Percentiles rank a stretch among this genome's conserved stretches.
Conservation (phyloP, 2,888 invertebrate species). For the Tachina grossa region DNA sequence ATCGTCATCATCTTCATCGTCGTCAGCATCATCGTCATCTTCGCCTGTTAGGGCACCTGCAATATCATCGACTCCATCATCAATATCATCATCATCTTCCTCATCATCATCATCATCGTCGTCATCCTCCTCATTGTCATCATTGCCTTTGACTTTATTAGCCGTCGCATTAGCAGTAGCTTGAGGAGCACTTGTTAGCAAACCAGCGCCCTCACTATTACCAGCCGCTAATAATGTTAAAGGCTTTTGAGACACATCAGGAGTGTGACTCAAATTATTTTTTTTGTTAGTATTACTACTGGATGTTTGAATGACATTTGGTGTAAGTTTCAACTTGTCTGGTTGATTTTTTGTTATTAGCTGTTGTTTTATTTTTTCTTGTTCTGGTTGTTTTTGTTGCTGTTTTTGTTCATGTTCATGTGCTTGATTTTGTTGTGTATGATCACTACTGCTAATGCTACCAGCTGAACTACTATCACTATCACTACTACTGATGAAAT, state of each 20-base stretch:
- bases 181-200: conserved; percentile 8
- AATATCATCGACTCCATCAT: conserved; percentile 86
- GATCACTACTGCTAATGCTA: conserved; percentile 64
- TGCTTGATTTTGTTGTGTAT: conserved; percentile 68
- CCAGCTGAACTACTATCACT: conserved; percentile 51
- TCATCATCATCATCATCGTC: conserved; percentile 87
- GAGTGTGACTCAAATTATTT: conserved; percentile 68
- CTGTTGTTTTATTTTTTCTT: conserved; percentile 59
- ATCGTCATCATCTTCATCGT: conserved; percentile 86
- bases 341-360: conserved; percentile 61
- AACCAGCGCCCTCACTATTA: not conserved
- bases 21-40: conserved; percentile 86
- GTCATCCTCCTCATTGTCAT: conserved; percentile 86
- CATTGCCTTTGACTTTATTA: conserved; percentile 76
- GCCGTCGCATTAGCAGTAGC: conserved; percentile 69
- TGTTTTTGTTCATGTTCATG: conserved; percentile 71
- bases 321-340: conserved; percentile 70
- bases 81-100: conserved; percentile 81
- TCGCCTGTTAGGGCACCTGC: conserved; percentile 87
- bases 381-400: conserved; percentile 38
- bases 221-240: conserved; percentile 73
- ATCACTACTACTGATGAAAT: conserved; percentile 58
- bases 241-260: conserved; percentile 72
- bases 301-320: conserved; percentile 67
- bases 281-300: conserved; percentile 71